Conservation (phyloP, 2,888 invertebrate species). For the Euplagia quadripunctaria region DNA sequence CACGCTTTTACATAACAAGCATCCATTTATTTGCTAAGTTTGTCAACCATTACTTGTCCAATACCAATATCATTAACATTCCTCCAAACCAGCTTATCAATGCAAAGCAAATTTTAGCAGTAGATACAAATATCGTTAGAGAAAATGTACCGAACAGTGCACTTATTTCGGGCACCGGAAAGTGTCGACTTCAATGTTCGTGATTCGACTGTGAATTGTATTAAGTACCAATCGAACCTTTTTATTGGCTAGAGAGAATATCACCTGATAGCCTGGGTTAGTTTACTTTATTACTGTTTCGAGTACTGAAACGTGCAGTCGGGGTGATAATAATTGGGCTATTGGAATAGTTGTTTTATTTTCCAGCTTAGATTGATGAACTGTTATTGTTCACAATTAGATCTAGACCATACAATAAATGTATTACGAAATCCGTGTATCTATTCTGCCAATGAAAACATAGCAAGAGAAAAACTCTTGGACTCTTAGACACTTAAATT, state of each 20-base stretch:
- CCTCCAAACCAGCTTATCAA: background rate
- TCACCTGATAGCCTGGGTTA: constrained; percentile 23
- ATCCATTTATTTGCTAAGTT: background rate
- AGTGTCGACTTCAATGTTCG: constrained; percentile 50
- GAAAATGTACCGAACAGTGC: constrained; percentile 29
- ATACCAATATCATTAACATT: background rate
- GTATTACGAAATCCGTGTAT: no score
- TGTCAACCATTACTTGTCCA: constrained; percentile 12
- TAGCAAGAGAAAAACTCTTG: no score
- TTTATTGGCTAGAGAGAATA: constrained; percentile 28
- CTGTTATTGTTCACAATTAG: background rate
- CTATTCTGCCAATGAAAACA: no score
- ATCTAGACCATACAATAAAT: no score
- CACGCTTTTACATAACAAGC: constrained; percentile 19
- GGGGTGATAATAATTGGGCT: background rate
- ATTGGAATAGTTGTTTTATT: background rate
- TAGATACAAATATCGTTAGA: background rate
- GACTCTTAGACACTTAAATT: no score
- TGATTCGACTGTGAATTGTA: constrained; percentile 42
- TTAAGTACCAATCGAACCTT: constrained; percentile 36
- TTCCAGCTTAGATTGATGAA: background rate
- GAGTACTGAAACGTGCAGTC: constrained; percentile 3
- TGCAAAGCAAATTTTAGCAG: background rate
- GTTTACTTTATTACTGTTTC: constrained; percentile 37
- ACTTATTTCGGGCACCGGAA: constrained; percentile 42